Evolutionary conservation across 2,888 invertebrate species (phyloP).

Genomic region (Micropterix aruncella): DNA sequence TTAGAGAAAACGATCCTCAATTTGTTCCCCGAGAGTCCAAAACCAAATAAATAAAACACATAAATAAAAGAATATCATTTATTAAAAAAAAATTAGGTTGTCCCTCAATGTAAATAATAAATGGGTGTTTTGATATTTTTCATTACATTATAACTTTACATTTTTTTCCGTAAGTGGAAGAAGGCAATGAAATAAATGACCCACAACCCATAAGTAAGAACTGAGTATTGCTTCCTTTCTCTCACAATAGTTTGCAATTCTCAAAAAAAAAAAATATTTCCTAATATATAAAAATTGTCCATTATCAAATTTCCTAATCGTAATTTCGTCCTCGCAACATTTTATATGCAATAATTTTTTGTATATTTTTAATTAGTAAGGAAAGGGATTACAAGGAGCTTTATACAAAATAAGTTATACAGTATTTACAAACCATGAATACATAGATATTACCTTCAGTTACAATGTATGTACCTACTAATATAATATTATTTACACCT

Average conservation of each 20-base stretch:
- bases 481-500: conserved; percentile 1
- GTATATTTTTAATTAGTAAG: not conserved
- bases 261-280: no score
- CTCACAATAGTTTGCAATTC: no score
- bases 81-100: not conserved
- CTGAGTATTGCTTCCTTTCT: no score
- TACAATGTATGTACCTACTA: not conserved
- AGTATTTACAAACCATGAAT: not conserved
- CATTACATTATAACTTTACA: not conserved
- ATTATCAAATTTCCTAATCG: no score
- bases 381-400: not conserved
- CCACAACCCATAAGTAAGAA: not conserved
- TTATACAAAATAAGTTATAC: conserved; percentile 2
- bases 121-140: conserved; percentile 1
- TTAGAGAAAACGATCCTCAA: no score
- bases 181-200: not conserved
- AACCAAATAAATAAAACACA: no score
- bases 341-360: not conserved
- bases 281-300: no score
- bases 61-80: not conserved
- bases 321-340: not conserved
- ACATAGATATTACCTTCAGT: not conserved
- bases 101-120: not conserved
- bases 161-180: not conserved
- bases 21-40: no score